Evolutionary conservation across 2,797 vertebrate species (phyloP).

Genomic region (Silurus aristotelis): DNA sequence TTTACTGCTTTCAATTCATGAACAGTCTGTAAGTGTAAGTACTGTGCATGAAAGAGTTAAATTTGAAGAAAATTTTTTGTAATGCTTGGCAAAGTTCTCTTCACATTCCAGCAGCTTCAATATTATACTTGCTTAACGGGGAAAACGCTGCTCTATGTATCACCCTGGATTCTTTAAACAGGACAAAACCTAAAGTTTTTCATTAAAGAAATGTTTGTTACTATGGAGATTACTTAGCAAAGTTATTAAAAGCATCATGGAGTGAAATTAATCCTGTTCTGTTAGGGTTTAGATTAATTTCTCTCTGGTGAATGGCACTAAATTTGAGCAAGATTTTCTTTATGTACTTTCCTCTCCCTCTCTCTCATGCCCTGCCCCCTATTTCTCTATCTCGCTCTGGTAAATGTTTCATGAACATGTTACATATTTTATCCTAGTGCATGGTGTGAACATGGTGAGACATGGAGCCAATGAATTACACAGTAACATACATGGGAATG

Average conservation of each 20-base stretch:
- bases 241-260: neutral
- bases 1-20: no score
- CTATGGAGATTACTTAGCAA: neutral
- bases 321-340: constrained; percentile 20
- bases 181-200: neutral
- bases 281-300: constrained; percentile 64
- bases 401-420: constrained; percentile 70
- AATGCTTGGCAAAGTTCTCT: constrained; percentile 1
- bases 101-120: neutral
- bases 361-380: neutral
- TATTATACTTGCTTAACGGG: neutral
- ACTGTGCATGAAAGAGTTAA: neutral
- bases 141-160: neutral
- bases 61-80: neutral
- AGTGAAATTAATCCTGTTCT: neutral
- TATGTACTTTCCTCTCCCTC: neutral
- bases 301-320: constrained; percentile 49
- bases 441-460: constrained; percentile 55
- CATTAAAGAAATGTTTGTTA: neutral
- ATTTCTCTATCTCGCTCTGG: constrained; percentile 4
- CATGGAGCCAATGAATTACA: constrained; percentile 13
- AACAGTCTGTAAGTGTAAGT: neutral
- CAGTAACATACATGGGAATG: constrained; percentile 7
- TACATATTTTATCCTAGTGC: constrained; percentile 68
- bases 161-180: neutral